A percentile compares a stretch with the other conserved stretches of the same genome.
phyloP scores from a whole-genome alignment of 2,888 invertebrate species.

The Fabriciana adippe region DNA sequence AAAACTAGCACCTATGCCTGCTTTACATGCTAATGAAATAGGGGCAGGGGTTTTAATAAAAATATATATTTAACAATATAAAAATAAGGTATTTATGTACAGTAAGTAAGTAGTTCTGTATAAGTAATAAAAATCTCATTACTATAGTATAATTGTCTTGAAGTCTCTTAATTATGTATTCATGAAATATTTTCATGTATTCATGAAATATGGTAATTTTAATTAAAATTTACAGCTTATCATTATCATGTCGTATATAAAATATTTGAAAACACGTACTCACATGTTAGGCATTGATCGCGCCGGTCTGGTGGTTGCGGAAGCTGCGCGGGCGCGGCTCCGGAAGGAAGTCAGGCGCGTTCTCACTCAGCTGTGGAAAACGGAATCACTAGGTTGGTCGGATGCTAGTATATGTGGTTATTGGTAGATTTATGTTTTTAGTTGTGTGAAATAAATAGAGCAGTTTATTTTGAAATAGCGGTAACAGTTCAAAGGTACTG shows the following conservation, averaged over 20 bases:
- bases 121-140: no score
- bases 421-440: constrained; percentile 19
- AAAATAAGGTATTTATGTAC: no score
- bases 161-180: no score
- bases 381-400: constrained; percentile 70
- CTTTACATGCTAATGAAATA: no score
- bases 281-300: constrained; percentile 47
- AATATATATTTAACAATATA: no score
- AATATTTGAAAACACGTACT: constrained; percentile 33
- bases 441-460: constrained; percentile 33
- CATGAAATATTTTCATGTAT: no score
- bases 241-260: not conserved
- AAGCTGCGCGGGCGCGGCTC: constrained; percentile 79
- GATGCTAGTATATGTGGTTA: constrained; percentile 38
- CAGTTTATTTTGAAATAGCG: constrained; percentile 22
- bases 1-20: no score
- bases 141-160: no score
- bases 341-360: constrained; percentile 80
- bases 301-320: constrained; percentile 70
- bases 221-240: no score
- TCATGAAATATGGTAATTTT: no score
- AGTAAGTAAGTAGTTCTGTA: no score
- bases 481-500: constrained; percentile 13
- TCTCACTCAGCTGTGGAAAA: constrained; percentile 77
- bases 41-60: no score